Percentiles rank a stretch among this genome's conserved stretches.
phyloP scores from a whole-genome alignment of 2,797 vertebrate genomes.

The Crypturellus tataupa region DNA sequence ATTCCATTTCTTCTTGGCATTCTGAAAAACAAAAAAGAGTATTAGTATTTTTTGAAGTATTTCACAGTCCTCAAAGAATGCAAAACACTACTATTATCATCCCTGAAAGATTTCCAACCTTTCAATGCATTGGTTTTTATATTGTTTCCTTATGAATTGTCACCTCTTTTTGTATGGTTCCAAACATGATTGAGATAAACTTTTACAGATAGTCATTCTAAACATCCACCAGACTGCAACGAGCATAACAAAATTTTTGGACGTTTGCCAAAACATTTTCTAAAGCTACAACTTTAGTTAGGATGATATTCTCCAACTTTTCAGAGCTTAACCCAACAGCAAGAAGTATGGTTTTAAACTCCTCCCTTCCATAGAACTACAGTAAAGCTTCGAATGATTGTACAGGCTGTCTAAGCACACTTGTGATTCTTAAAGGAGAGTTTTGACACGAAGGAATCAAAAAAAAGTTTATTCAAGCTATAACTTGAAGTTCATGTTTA shows the following conservation, averaged over 20 bases:
- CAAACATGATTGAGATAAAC: neutral
- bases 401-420: neutral
- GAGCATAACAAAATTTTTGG: neutral
- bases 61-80: neutral
- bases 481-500: too few relatives aligned
- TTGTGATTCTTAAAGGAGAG: neutral
- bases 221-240: neutral
- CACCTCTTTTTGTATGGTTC: neutral
- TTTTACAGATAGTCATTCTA: neutral
- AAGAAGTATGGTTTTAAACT: neutral
- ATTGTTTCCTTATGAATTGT: neutral
- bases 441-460: neutral
- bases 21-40: constrained; percentile 50
- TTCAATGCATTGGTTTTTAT: neutral
- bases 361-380: neutral
- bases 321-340: neutral
- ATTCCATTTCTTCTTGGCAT: neutral
- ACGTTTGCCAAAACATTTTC: neutral
- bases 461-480: neutral
- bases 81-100: neutral
- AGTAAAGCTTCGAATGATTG: neutral
- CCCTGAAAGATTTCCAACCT: neutral
- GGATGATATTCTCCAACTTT: neutral
- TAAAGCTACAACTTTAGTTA: neutral
- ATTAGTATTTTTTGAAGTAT: neutral